Evolutionary conservation across 2,888 invertebrate species (phyloP).

Genomic region (Diplazon laetatorius): DNA sequence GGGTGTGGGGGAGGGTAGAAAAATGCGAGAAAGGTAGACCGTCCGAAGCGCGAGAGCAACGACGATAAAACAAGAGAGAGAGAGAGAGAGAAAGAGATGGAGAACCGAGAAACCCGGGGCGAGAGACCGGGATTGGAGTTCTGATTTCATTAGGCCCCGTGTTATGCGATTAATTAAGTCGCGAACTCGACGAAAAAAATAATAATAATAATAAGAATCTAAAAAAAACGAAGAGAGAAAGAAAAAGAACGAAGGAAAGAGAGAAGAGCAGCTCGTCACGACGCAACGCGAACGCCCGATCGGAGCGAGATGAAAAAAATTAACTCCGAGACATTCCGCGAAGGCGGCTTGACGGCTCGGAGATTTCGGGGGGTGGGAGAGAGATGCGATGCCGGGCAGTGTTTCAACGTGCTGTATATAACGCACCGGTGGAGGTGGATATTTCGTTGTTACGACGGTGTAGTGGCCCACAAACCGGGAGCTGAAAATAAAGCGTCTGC

Average conservation of each 20-base stretch:
- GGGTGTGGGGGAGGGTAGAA: conserved; percentile 53
- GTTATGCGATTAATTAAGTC: conserved; percentile 83
- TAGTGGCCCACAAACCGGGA: conserved; percentile 43
- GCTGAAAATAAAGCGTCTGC: conserved; percentile 32
- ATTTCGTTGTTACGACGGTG: conserved; percentile 50
- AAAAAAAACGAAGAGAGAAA: conserved; percentile 43
- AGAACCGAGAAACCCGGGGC: conserved; percentile 54
- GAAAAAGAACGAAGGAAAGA: conserved; percentile 53
- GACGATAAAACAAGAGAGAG: conserved; percentile 9
- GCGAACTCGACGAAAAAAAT: conserved; percentile 80
- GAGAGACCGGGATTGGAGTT: conserved; percentile 75
- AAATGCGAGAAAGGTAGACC: conserved; percentile 66
- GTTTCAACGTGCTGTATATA: too few species aligned
- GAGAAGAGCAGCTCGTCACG: too few species aligned
- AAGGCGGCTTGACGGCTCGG: conserved; percentile 59
- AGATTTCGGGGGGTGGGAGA: conserved; percentile 54
- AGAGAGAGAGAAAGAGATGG: conserved; percentile 37
- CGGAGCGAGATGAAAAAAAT: conserved; percentile 71
- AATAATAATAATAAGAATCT: too few species aligned
- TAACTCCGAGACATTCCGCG: conserved; percentile 76
- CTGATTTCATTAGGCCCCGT: conserved; percentile 82
- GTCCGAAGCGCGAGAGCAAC: neutral
- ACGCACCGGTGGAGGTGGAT: conserved; percentile 17
- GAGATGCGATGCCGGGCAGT: neutral
- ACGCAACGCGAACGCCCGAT: too few species aligned